Base-by-base conservation (phyloP, 2,888 invertebrate species). In the Nemoura dubitans region DNA sequence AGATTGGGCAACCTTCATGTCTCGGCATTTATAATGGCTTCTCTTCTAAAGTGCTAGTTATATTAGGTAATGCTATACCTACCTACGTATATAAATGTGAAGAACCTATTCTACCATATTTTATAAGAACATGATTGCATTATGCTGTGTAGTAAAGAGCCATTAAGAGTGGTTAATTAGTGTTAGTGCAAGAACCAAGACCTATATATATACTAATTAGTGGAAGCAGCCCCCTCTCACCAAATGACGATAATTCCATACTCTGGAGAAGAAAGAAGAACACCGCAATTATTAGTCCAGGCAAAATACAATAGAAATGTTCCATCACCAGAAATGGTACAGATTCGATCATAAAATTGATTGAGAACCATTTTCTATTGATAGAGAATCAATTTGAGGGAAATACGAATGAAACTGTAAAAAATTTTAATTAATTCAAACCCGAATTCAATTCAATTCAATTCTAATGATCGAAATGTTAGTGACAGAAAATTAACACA, bases 121-220 rank as follows among this genome's bases (percentile, higher is more conserved):
- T 1, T 59, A 59, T 21, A 21, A 59, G 3, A 59, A 59, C 59
- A 59, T 59, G 16, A 59, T 59, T 59, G 59, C 59, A 59, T 59
- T 59, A 59, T 81, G 81, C 81, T 30, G 81, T 81, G 81, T 81
- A 81, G 28, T 81, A 81, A 59, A 81, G 81, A 81, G 81, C 81
- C 26, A 81, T 81, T 30, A 81, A 81, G 81, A 81, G 81, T 81
- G 78, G 78, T 78, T 78, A 78, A 78, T 81, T n/a, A 84, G 43
- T 84, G 84, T 84, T 84, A 84, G 84, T 84, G 84, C 84, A 84
- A 84, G 84, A 59, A 76, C 59, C 76, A 84, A 84, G 29, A 59
- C 76, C 84, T 84, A 76, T 76, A 76, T 84, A 76, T 76, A 76
- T 27, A 29, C 26, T 84, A 84, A 76, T 59, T 84, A 84, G 28